Percentiles rank a stretch among this genome's conserved stretches.
These are phyloP conservation scores for Pachyrhynchus sulphureomaculatus DNA, from an alignment of 1,140 invertebrate species.

Conservation along the genomic window DNA sequence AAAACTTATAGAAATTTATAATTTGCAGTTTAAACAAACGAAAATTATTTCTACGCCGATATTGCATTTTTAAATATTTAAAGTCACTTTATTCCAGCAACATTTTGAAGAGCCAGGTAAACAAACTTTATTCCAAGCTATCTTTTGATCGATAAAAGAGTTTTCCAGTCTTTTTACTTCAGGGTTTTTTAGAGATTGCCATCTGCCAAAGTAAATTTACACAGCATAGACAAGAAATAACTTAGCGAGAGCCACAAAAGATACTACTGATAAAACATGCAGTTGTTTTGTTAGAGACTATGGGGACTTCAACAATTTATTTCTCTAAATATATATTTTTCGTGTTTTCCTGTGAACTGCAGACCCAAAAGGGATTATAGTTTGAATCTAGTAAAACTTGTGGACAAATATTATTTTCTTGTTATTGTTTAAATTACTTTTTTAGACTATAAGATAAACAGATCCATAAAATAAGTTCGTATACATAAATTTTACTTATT, in stretches of 20 bases:
- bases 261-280: constrained; percentile 23
- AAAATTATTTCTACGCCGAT: constrained; percentile 16
- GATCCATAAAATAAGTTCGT: too few relatives aligned
- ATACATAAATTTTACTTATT: too few relatives aligned
- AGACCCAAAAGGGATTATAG: too few relatives aligned
- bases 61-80: constrained; percentile 34
- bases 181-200: constrained; percentile 31
- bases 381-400: too few relatives aligned
- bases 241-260: constrained; percentile 15
- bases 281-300: constrained; percentile 26
- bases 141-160: constrained; percentile 33
- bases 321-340: too few relatives aligned
- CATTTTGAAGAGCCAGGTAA: constrained; percentile 28
- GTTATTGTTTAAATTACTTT: too few relatives aligned
- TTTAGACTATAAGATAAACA: too few relatives aligned
- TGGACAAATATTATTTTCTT: too few relatives aligned
- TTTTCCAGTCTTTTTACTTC: constrained; percentile 17
- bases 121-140: constrained; percentile 34
- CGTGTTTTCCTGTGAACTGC: too few relatives aligned
- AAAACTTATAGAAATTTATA: too few relatives aligned
- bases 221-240: constrained; percentile 30
- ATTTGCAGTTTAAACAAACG: too few relatives aligned
- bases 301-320: too few relatives aligned
- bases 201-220: constrained; percentile 34
- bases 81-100: constrained; percentile 31